A percentile compares a stretch with the other conserved stretches of the same genome.
Evolutionary conservation across 1,140 invertebrate genomes (phyloP).

Genomic region (Chionoecetes opilio): DNA sequence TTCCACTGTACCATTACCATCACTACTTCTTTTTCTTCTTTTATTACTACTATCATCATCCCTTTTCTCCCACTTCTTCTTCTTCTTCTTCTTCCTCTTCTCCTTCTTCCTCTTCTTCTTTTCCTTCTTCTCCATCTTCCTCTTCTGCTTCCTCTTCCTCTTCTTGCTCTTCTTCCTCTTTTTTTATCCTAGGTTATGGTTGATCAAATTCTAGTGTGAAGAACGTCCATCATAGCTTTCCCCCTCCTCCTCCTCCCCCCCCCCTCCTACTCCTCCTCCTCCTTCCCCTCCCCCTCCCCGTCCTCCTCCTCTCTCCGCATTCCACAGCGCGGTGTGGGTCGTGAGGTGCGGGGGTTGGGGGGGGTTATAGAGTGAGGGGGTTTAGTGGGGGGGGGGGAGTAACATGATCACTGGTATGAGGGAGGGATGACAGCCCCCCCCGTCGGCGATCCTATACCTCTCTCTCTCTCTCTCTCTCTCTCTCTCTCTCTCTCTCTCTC

Average conservation of each 20-base stretch:
- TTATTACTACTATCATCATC: too few species aligned
- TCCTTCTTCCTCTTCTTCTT: not conserved
- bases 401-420: not conserved
- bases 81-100: not conserved
- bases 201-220: not conserved
- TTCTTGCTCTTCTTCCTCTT: not conserved
- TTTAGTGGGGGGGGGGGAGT: not conserved
- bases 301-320: conserved; percentile 1
- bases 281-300: not conserved
- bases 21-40: too few species aligned
- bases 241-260: conserved; percentile 1
- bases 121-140: not conserved
- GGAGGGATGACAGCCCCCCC: not conserved
- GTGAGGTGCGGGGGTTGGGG: not conserved
- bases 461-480: conserved; percentile 27
- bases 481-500: conserved; percentile 25
- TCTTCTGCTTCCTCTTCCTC: not conserved
- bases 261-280: conserved; percentile 1
- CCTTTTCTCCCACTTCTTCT: too few species aligned
- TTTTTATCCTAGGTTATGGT: not conserved
- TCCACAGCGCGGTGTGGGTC: conserved; percentile 23
- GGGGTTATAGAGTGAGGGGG: not conserved
- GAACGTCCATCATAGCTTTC: not conserved
- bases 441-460: not conserved
- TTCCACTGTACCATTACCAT: not conserved